Percentiles rank a stretch among this genome's conserved stretches.
phyloP scores from a whole-genome alignment of 2,888 invertebrate species.

The Drosophila neotestacea region DNA sequence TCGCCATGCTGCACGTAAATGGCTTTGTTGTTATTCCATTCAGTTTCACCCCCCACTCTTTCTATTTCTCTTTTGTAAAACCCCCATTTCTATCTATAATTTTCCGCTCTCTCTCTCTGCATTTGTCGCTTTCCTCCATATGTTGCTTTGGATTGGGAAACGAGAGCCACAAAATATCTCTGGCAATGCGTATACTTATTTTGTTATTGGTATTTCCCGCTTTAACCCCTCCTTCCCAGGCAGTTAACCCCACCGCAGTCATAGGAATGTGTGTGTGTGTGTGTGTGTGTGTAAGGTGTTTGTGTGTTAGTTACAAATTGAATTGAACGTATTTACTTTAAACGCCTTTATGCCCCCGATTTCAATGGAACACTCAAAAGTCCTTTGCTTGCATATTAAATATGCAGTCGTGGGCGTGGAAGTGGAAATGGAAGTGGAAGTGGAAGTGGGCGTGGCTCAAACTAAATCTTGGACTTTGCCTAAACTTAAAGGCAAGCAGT shows the following conservation, averaged over 20 bases:
- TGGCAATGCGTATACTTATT: conserved; percentile 48
- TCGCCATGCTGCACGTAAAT: conserved; percentile 54
- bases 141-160: conserved; percentile 10
- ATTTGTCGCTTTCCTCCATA: conserved; percentile 32
- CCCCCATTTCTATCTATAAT: too few relatives aligned
- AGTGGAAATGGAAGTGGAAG: too few relatives aligned
- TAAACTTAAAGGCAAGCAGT: conserved; percentile 23
- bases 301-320: conserved; percentile 65
- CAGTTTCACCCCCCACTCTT: neutral
- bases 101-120: neutral
- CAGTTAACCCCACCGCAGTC: conserved; percentile 42
- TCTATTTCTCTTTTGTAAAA: too few relatives aligned
- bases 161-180: conserved; percentile 35
- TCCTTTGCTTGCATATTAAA: conserved; percentile 46
- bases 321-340: conserved; percentile 74
- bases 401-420: conserved; percentile 43
- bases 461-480: neutral
- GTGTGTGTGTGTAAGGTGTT: conserved; percentile 11
- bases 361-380: conserved; percentile 35
- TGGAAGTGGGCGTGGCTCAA: conserved; percentile 3
- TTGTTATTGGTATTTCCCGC: conserved; percentile 59
- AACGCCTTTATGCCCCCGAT: conserved; percentile 44
- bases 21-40: conserved; percentile 55
- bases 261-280: conserved; percentile 11
- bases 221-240: neutral